These are phyloP conservation scores for Cephus nigrinus DNA, from an alignment of 2,888 invertebrate genomes.

Conservation along the genomic window DNA sequence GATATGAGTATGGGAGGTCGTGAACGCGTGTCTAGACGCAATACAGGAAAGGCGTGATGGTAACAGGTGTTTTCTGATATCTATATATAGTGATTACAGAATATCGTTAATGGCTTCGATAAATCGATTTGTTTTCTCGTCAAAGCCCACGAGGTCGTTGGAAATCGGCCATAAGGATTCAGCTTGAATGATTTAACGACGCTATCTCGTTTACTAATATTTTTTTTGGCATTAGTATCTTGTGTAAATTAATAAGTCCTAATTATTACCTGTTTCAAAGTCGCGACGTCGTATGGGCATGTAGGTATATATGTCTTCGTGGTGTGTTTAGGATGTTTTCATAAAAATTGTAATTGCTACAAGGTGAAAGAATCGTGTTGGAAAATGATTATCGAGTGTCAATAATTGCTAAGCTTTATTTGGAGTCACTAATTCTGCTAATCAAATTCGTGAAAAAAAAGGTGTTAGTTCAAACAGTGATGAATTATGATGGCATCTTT, in stretches of 20 bases:
- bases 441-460: background rate
- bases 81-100: constrained; percentile 46
- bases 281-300: background rate
- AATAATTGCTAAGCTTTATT: background rate
- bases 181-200: background rate
- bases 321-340: background rate
- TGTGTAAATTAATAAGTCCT: background rate
- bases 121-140: constrained; percentile 37
- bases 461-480: background rate
- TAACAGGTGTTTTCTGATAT: constrained; percentile 33
- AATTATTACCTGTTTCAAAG: background rate
- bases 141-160: constrained; percentile 27
- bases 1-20: background rate
- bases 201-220: background rate
- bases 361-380: background rate
- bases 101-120: constrained; percentile 43
- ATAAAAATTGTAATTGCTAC: background rate
- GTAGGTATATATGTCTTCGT: background rate
- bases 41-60: background rate
- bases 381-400: background rate
- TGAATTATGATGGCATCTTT: background rate
- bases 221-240: background rate
- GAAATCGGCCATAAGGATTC: background rate
- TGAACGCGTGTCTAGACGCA: background rate
- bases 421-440: background rate